Conservation (phyloP, 2,888 invertebrate genomes). For the Heliconius hortense region DNA sequence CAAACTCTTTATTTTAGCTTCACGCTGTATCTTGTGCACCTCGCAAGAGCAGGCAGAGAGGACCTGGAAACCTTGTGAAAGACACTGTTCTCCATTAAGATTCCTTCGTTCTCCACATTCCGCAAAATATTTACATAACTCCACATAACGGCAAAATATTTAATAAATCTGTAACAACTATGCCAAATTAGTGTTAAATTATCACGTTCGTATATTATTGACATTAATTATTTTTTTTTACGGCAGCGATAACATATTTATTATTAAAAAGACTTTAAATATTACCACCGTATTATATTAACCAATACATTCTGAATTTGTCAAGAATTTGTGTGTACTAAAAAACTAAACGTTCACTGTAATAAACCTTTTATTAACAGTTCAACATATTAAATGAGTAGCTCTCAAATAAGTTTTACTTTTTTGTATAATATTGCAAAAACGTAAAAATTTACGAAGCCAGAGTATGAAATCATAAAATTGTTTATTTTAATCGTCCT, state of each 20-base stretch:
- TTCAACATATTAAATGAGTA: neutral
- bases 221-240: neutral
- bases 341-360: neutral
- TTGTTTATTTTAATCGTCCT: no score
- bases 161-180: neutral
- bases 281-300: neutral
- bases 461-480: neutral
- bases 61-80: no score
- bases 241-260: neutral
- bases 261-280: neutral
- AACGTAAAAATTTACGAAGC: neutral
- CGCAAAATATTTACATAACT: no score
- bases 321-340: neutral
- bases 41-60: no score
- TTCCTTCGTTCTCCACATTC: no score
- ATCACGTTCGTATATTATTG: neutral
- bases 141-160: no score
- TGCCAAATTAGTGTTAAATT: neutral
- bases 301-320: neutral
- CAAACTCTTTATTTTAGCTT: neutral
- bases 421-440: neutral
- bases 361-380: constrained; percentile 2
- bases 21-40: no score
- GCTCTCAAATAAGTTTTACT: no score
- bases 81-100: no score